Percentiles rank a stretch among this genome's conserved stretches.
Conservation (phyloP, 2,797 vertebrate genomes). For the Nannoperca obscura region DNA sequence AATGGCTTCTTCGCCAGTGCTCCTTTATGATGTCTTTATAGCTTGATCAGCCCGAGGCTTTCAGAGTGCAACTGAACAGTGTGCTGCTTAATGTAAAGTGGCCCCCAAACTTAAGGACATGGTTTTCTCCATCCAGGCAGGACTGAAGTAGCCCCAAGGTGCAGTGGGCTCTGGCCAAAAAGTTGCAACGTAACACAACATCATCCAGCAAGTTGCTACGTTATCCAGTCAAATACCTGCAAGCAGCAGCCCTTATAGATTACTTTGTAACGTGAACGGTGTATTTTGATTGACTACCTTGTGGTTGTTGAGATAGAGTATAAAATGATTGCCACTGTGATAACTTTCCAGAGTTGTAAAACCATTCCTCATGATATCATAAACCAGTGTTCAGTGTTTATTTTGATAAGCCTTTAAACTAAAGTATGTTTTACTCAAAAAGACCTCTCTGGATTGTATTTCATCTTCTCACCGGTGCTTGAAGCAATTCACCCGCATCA, state of each 20-base stretch:
- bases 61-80: neutral
- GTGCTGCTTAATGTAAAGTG: neutral
- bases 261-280: neutral
- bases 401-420: constrained; percentile 8
- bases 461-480: neutral
- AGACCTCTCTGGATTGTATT: neutral
- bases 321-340: neutral
- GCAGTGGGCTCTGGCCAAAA: too few species aligned
- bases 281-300: neutral
- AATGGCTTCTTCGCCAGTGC: neutral
- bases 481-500: neutral
- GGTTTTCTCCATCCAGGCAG: neutral
- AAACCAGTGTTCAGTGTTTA: neutral
- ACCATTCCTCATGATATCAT: neutral
- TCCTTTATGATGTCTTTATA: neutral
- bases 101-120: neutral
- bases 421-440: neutral
- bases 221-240: neutral
- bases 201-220: neutral
- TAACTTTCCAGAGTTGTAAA: neutral
- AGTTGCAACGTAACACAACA: neutral
- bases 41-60: neutral
- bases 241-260: too few species aligned
- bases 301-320: neutral
- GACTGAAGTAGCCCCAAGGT: neutral